Evolutionary conservation across 2,797 vertebrate species (phyloP).

Genomic region (Tiaroga cobitis): DNA sequence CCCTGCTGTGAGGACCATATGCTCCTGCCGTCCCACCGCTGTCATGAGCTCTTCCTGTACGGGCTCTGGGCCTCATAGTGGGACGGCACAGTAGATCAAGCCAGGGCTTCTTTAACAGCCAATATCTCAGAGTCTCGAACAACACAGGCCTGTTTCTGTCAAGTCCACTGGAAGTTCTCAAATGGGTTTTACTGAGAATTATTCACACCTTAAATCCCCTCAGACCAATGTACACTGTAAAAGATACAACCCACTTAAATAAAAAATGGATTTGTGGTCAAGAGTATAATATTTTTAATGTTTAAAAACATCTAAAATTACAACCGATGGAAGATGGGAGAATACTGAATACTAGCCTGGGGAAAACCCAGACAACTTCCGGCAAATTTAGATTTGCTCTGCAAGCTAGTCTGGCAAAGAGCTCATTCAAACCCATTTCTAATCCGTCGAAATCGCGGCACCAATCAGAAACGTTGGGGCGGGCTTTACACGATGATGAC

Average conservation of each 20-base stretch:
- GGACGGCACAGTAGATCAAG: conserved; percentile 21
- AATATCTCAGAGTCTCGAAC: background rate
- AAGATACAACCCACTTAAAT: background rate
- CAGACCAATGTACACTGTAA: background rate
- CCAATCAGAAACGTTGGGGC: no score
- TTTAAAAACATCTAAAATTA: background rate
- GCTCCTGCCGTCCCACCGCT: conserved; percentile 30
- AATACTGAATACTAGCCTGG: no score
- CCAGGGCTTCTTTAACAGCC: conserved; percentile 1
- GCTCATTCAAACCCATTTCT: no score
- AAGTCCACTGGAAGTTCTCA: background rate
- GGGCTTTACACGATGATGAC: no score
- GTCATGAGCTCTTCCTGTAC: conserved; percentile 24
- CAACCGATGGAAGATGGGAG: background rate
- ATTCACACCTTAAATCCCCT: background rate
- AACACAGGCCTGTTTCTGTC: conserved; percentile 17
- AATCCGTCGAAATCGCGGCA: no score
- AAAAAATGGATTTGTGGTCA: background rate
- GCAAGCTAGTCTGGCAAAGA: no score
- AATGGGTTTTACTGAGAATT: background rate
- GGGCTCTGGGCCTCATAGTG: conserved; percentile 39
- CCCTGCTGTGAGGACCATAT: conserved; percentile 51
- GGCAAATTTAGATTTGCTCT: no score
- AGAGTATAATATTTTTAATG: background rate
- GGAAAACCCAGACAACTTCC: no score